Evolutionary conservation across 2,888 invertebrate genomes (phyloP), one percentile per base, ranked within the genome.

Genomic region (Melanargia galathea): DNA sequence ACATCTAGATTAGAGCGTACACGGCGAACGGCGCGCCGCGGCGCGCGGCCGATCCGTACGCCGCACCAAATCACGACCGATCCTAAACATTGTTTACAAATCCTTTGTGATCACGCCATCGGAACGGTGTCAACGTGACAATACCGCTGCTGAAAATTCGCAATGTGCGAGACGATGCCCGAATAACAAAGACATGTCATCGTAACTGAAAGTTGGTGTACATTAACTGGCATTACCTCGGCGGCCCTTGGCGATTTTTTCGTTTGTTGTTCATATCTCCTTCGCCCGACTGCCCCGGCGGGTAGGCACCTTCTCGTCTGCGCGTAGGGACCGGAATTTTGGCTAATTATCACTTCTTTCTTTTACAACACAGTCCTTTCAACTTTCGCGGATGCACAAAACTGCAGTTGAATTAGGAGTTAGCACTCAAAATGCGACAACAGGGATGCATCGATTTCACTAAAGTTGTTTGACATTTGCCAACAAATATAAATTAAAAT

Each of bases 291-390:
- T 92, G 93, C 93, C 94, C 94, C 92, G 94, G 92, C 91, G 92
- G 92, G 92, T 93, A 94, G 94, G 95, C 94, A 93, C 94, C 93
- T 93, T 95, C 94, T 93, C 93, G 94, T 93, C 94, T 95, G 92
- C 93, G 94, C 93, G 95, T 95, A 91, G 95, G 95, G 94, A 95
- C 95, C 95, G 95, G 95, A 95, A 95, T 95, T 95, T 95, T 95
- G 95, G 93, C 89, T 83, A 90, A 88, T 92, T 92, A 83, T 86
- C 86, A 86, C 87, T 86, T 86, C 91, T 89, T 84, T 90, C 88
- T 90, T 89, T 90, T 86, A 90, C 86, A 91, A 91, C 90, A 91
- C 90, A 90, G 90, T 92, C 90, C 90, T 90, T 90, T 91, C 91
- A 91, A 91, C 91, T 91, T 91, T 91, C 92, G 90, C 91, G 90